Base-by-base conservation (phyloP, 2,797 vertebrate species). In the Coluber constrictor region DNA sequence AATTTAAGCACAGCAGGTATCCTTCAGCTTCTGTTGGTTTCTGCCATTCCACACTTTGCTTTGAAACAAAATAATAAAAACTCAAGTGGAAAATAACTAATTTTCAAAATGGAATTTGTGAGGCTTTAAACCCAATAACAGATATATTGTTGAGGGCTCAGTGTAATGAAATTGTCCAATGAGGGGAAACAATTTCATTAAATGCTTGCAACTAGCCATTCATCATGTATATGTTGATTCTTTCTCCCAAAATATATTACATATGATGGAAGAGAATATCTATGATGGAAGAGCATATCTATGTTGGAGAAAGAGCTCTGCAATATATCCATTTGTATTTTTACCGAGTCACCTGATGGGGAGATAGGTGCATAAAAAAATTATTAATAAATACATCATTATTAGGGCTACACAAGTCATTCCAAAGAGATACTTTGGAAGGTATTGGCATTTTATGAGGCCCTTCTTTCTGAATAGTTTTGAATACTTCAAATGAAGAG, bases 11-110 rank as follows among this genome's bases (percentile, higher is more conserved):
- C 93, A 90, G 95, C 90, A 51, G 95, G 95, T 93, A 56, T 83
- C 90, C 86, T 70, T 57, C 70, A 90, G 60, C 61, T 70, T 16
- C 95, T 90, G 92, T 95, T 92, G 96, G 95, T 95, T 91, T 86
- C 74, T 95, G 90, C 87, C 91, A 92, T 74, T 86, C 29, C 91
- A 74, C 20, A 83, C 88, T 94, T 95, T 25, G 74, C 60, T 94
- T 79, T 16, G 79, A 83, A 59, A 70, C 6, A 56, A 83, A 89
- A 83, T 56, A n/a, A 92, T 92, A 89, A 74, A 70, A 83, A 83
- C 10, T 47, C 37, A 83, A 88, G 8, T 29, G 32, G 23, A 83
- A 83, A 16, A 70, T 92, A 27, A 86, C 89, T 47, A 7, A 56
- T 56, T 32, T 89, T 89, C 15, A 3, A 15, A 89, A 56, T 56